Evolutionary conservation across 2,888 invertebrate species (phyloP), one percentile per base, ranked within the genome.

Genomic region (Parthenolecanium corni): DNA sequence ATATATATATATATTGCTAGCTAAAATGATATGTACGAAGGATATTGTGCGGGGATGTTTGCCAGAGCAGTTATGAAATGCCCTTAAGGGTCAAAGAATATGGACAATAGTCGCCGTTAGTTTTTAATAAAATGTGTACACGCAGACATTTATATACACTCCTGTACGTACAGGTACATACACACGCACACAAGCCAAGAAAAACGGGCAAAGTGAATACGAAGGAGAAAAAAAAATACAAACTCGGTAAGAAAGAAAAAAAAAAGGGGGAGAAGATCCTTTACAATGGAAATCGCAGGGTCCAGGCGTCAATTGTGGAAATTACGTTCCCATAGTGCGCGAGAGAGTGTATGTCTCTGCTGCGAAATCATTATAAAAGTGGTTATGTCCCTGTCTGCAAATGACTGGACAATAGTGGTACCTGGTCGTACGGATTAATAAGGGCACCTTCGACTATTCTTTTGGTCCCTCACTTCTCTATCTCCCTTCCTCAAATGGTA

Each of bases 21-120:
- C 31, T 31, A 31, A 9, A 31, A 6, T 4, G 9, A 6, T 6
- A 6, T 31, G 9, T 31, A 31, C 4, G 31, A 31, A 31, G 31
- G 31, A 31, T 31, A 31, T 31, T 31, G 31, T 31, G 31, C 31
- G 31, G 31, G 31, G 31, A 31, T 31, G 31, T 31, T 31, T 31
- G 31, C 16, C 20, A 56, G n/a, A n/a, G 42, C 57, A 57, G 57
- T 57, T 57, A 57, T 57, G 51, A 61, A 61, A 61, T 61, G 61
- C 61, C 61, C 61, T 61, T 38, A 61, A 61, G 61, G 61, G 61
- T 61, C 61, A 61, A 51, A 61, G 51, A 36, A 38, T 51, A 61
- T 61, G 61, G 61, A 61, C 61, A 61, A 61, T 61, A 61, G 61
- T 51, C 61, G 49, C 61, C 61, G 61, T 61, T 61, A 40, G 61